Evolutionary conservation across 2,888 invertebrate species (phyloP).

Genomic region (Lucinisca nassula): DNA sequence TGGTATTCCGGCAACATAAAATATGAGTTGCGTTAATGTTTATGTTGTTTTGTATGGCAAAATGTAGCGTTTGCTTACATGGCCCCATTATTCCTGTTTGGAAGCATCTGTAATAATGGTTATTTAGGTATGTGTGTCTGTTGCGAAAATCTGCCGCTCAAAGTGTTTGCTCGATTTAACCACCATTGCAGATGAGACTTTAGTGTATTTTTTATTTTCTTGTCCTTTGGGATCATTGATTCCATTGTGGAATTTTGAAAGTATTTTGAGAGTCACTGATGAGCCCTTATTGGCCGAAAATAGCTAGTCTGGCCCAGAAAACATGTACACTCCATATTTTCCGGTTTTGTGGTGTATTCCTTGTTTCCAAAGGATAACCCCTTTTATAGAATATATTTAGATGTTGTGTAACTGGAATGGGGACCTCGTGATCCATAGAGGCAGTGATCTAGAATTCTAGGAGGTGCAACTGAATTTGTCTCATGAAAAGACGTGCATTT

Average conservation of each 20-base stretch:
- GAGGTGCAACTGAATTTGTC: conserved; percentile 41
- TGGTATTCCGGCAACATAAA: conserved; percentile 9
- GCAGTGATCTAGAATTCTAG: conserved; percentile 20
- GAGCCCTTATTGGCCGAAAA: too few species aligned
- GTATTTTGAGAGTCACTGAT: too few species aligned
- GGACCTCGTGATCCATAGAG: conserved; percentile 17
- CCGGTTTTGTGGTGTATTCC: too few species aligned
- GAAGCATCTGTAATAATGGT: not conserved
- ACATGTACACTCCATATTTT: too few species aligned
- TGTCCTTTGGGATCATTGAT: too few species aligned
- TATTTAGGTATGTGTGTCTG: not conserved
- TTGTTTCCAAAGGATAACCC: too few species aligned
- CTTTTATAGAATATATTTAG: too few species aligned
- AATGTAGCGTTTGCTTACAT: not conserved
- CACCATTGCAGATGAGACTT: conserved; percentile 21
- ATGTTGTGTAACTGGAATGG: conserved; percentile 1
- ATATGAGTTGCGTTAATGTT: conserved; percentile 47
- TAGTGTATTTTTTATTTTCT: too few species aligned
- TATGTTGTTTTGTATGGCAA: conserved; percentile 12
- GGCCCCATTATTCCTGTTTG: not conserved
- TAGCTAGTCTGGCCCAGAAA: too few species aligned
- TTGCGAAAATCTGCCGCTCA: conserved; percentile 1
- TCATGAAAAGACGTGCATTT: too few species aligned
- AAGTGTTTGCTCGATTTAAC: conserved; percentile 23
- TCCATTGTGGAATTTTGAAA: too few species aligned